These are phyloP conservation scores for Listronotus bonariensis DNA, from an alignment of 1,140 invertebrate species.

Conservation along the genomic window DNA sequence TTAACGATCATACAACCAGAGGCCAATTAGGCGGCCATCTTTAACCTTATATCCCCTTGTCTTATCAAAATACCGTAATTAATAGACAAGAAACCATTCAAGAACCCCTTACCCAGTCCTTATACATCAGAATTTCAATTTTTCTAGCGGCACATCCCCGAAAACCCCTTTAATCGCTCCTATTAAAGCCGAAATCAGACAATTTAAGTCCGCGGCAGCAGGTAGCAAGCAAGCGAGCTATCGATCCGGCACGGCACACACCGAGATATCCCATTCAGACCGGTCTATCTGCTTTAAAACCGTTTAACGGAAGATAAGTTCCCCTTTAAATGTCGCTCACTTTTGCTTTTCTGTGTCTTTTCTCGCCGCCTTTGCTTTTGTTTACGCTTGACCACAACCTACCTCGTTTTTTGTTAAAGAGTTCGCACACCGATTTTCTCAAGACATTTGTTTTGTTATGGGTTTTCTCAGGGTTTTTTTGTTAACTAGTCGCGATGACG, in stretches of 20 bases:
- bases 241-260: constrained; percentile 9
- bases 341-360: constrained; percentile 34
- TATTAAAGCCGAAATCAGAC: constrained; percentile 13
- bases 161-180: constrained; percentile 6
- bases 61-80: background rate
- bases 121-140: no score
- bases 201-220: constrained; percentile 27
- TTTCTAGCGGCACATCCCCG: no score
- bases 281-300: constrained; percentile 24
- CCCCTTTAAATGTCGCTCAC: constrained; percentile 31
- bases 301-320: constrained; percentile 9
- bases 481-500: no score
- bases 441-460: no score
- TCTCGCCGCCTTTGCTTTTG: background rate
- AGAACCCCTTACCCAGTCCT: no score
- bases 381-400: constrained; percentile 32
- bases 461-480: no score
- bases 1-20: background rate
- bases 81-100: background rate
- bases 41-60: background rate
- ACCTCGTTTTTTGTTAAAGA: no score
- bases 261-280: constrained; percentile 11
- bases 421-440: no score
- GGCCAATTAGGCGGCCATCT: background rate
- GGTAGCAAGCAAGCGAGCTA: constrained; percentile 23